These are phyloP conservation scores for Argyrosomus japonicus DNA, from an alignment of 2,113 vertebrate genomes.

Conservation along the genomic window DNA sequence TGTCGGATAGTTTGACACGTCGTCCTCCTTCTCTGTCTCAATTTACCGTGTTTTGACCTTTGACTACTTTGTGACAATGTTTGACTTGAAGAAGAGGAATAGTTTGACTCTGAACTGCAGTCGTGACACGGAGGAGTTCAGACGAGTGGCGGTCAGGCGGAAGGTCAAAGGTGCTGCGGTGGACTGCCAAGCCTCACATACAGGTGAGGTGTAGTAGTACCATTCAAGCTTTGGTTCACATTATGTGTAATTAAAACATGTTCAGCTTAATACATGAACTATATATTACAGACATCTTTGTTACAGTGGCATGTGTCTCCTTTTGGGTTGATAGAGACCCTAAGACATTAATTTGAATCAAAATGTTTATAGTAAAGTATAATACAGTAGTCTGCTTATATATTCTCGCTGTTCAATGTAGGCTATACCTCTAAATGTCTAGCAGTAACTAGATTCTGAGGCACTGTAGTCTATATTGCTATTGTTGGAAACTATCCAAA, in stretches of 20 bases:
- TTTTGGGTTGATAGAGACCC: neutral
- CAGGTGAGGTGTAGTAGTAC: constrained; percentile 44
- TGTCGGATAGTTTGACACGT: too few species aligned
- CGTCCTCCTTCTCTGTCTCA: too few species aligned
- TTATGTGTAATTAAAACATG: neutral
- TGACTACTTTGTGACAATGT: constrained; percentile 54
- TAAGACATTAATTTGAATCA: neutral
- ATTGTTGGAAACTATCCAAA: neutral
- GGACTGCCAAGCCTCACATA: constrained; percentile 7
- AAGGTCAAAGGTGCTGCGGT: constrained; percentile 42
- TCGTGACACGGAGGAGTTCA: constrained; percentile 70
- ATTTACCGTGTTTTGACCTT: neutral
- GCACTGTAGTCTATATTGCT: neutral
- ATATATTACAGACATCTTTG: neutral
- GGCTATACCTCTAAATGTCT: too few species aligned
- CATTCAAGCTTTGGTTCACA: neutral
- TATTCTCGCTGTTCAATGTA: too few species aligned
- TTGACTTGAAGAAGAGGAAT: constrained; percentile 75
- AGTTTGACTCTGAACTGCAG: constrained; percentile 59
- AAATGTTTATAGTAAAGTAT: neutral
- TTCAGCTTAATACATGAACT: too few species aligned
- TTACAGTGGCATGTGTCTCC: too few species aligned
- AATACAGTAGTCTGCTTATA: too few species aligned
- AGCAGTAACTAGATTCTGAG: neutral
- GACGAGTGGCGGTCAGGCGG: constrained; percentile 68